These are phyloP conservation scores for Cheilinus undulatus DNA, from an alignment of 2,113 vertebrate genomes.

Conservation along the genomic window DNA sequence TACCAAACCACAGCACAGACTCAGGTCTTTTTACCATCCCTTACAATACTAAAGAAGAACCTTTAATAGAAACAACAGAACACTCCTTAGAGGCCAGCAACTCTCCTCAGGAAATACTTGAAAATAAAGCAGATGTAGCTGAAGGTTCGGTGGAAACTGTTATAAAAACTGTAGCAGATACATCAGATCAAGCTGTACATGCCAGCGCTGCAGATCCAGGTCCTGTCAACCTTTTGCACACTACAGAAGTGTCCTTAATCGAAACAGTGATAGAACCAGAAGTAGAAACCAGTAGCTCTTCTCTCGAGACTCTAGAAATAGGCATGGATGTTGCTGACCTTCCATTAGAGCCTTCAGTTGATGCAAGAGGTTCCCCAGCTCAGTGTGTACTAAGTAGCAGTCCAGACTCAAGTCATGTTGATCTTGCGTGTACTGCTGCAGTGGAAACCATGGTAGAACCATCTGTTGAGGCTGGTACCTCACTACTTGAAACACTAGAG, in stretches of 20 bases:
- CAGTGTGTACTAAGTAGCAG: too few species aligned
- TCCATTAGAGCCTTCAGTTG: neutral
- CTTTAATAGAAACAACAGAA: neutral
- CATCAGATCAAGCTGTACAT: neutral
- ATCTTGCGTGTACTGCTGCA: neutral
- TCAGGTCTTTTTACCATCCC: neutral
- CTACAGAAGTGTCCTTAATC: neutral
- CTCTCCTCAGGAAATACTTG: neutral
- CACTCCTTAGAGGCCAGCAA: neutral
- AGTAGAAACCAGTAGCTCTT: neutral
- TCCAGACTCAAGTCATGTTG: neutral
- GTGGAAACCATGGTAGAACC: neutral
- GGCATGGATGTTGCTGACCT: neutral
- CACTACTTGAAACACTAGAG: neutral
- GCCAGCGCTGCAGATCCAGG: neutral
- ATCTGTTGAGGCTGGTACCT: neutral
- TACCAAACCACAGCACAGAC: neutral
- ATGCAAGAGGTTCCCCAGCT: neutral
- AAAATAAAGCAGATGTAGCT: neutral
- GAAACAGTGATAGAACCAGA: slow-evolving; percentile 2
- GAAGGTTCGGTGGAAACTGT: neutral
- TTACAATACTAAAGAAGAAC: neutral
- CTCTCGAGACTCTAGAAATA: neutral
- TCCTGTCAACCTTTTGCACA: neutral
- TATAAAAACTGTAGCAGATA: neutral